These are phyloP conservation scores for Spheniscus mendiculus DNA, from an alignment of 2,113 vertebrate species.

Conservation along the genomic window DNA sequence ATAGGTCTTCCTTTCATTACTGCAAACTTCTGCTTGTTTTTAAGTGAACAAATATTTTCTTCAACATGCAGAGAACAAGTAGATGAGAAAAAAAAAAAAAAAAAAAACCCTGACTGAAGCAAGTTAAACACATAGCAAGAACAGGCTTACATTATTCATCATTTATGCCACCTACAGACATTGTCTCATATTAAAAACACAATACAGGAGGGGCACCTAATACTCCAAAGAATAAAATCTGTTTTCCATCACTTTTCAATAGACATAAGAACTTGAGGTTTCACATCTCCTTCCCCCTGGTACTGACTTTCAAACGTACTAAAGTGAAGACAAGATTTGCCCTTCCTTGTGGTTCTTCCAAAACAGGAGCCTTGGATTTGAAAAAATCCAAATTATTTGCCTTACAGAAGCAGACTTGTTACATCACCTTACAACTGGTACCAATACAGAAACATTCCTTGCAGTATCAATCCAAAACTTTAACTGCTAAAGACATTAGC, in stretches of 20 bases:
- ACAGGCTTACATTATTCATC: neutral
- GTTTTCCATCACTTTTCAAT: neutral
- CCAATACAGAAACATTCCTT: neutral
- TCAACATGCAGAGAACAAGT: neutral
- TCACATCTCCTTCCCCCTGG: neutral
- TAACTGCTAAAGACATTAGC: neutral
- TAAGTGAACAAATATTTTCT: neutral
- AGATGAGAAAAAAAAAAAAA: neutral
- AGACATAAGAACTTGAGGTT: neutral
- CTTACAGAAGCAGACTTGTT: neutral
- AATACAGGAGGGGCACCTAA: neutral
- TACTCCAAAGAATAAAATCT: neutral
- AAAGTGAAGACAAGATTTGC: neutral
- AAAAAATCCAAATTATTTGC: neutral
- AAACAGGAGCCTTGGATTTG: neutral
- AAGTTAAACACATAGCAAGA: neutral
- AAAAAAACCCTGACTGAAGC: neutral
- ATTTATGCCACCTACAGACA: conserved; percentile 1
- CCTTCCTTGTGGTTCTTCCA: neutral
- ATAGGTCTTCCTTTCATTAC: neutral
- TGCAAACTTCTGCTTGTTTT: neutral
- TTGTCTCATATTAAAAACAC: neutral
- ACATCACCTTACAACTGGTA: neutral
- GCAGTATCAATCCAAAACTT: neutral
- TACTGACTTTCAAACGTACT: neutral